phyloP scores from a whole-genome alignment of 2,888 invertebrate genomes.

The Endomychus coccineus region DNA sequence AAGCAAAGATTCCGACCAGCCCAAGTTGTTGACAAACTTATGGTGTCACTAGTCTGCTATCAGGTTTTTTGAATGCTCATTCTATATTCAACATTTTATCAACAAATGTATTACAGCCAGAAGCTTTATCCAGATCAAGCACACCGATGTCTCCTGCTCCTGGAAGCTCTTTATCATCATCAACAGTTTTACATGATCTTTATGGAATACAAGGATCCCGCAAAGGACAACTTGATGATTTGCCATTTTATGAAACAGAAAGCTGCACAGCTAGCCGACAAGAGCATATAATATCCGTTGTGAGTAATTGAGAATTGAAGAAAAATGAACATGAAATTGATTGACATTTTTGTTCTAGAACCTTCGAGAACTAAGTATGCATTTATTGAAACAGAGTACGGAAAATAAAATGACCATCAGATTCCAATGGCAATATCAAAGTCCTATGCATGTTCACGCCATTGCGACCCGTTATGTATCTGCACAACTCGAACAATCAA shows the following conservation, averaged over 20 bases:
- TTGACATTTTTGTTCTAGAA: conserved; percentile 50
- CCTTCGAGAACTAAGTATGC: conserved; percentile 76
- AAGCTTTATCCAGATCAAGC: conserved; percentile 75
- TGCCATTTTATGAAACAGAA: conserved; percentile 77
- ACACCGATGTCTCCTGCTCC: conserved; percentile 81
- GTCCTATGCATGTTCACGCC: conserved; percentile 68
- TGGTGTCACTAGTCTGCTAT: conserved; percentile 75
- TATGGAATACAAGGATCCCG: conserved; percentile 44
- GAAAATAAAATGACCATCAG: conserved; percentile 45
- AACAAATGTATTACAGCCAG: conserved; percentile 50
- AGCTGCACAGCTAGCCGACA: conserved; percentile 83
- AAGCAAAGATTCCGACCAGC: conserved; percentile 58
- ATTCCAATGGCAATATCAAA: conserved; percentile 48
- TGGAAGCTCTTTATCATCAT: conserved; percentile 47
- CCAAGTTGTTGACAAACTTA: conserved; percentile 68
- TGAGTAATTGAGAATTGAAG: conserved; percentile 39
- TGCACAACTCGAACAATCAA: conserved; percentile 72
- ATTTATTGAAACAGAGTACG: conserved; percentile 62
- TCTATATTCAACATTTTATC: background rate
- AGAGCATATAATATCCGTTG: conserved; percentile 81
- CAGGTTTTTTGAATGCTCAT: too few species aligned
- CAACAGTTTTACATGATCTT: conserved; percentile 43
- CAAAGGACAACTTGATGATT: conserved; percentile 47
- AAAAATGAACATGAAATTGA: background rate
- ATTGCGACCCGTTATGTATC: conserved; percentile 75